These are phyloP conservation scores for Hyles euphorbiae DNA, from an alignment of 1,140 invertebrate genomes.

Conservation along the genomic window DNA sequence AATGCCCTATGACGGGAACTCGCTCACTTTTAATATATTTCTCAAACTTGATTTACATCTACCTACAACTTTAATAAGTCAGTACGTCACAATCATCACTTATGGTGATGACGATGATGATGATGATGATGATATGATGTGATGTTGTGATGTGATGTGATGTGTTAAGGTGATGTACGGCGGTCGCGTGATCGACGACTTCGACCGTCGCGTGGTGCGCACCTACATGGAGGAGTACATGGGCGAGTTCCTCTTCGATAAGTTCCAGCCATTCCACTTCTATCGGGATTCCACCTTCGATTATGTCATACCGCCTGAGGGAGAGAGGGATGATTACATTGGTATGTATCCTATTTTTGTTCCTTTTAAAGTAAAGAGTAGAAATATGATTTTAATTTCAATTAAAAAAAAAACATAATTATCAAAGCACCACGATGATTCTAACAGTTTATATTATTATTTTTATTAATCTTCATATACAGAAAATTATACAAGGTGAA, in stretches of 20 bases:
- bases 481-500: too few relatives aligned
- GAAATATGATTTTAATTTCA: background rate
- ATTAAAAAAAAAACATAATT: background rate
- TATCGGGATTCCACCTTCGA: constrained; percentile 85
- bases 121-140: too few relatives aligned
- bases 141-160: too few relatives aligned
- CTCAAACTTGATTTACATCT: too few relatives aligned
- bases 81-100: too few relatives aligned
- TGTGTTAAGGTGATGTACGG: constrained; percentile 90
- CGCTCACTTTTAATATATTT: too few relatives aligned
- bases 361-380: constrained; percentile 2
- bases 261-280: constrained; percentile 92
- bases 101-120: too few relatives aligned
- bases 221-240: constrained; percentile 96
- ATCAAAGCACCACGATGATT: background rate
- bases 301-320: constrained; percentile 85
- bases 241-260: constrained; percentile 94
- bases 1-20: too few relatives aligned
- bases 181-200: constrained; percentile 92
- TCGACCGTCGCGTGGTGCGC: constrained; percentile 88
- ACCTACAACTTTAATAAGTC: too few relatives aligned
- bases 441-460: too few relatives aligned
- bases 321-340: constrained; percentile 83
- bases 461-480: too few relatives aligned
- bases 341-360: constrained; percentile 61